These are phyloP conservation scores for Alaudala cheleensis DNA, from an alignment of 2,113 vertebrate genomes.

Conservation along the genomic window DNA sequence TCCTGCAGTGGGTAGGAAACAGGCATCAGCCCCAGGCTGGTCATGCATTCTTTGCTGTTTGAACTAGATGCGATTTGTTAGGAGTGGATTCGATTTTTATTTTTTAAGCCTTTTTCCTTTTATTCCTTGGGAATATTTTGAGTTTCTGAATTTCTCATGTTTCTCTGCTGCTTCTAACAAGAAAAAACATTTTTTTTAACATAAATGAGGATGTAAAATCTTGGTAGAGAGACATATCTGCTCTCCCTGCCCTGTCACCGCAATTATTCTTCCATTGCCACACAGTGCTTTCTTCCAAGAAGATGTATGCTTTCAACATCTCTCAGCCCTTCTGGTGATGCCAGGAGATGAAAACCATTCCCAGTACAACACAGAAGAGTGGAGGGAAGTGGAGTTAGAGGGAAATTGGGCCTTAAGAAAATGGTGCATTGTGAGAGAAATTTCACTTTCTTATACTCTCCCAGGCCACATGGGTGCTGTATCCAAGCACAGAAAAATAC, in stretches of 20 bases:
- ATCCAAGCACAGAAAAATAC: not conserved
- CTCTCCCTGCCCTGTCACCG: not conserved
- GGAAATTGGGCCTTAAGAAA: not conserved
- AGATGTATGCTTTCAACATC: not conserved
- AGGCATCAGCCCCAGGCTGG: not conserved
- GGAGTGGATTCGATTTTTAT: not conserved
- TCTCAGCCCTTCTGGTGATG: not conserved
- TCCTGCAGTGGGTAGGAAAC: not conserved
- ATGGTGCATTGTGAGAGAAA: not conserved
- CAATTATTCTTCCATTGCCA: slow-evolving; percentile 22
- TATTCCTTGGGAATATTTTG: slow-evolving; percentile 7
- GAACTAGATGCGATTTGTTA: not conserved
- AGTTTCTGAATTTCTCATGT: slow-evolving; percentile 24
- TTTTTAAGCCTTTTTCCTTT: not conserved
- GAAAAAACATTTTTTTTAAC: not conserved
- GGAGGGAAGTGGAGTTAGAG: not conserved
- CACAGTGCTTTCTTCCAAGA: slow-evolving; percentile 19
- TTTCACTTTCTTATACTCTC: not conserved
- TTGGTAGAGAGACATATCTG: not conserved
- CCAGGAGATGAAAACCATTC: slow-evolving; percentile 11
- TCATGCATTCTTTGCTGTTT: not conserved
- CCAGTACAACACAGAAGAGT: not conserved
- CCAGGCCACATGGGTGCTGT: not conserved
- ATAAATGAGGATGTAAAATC: slow-evolving; percentile 22
- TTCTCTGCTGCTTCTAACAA: not conserved